Conservation (phyloP, 2,888 invertebrate genomes). For the Acrobasis repandana region DNA sequence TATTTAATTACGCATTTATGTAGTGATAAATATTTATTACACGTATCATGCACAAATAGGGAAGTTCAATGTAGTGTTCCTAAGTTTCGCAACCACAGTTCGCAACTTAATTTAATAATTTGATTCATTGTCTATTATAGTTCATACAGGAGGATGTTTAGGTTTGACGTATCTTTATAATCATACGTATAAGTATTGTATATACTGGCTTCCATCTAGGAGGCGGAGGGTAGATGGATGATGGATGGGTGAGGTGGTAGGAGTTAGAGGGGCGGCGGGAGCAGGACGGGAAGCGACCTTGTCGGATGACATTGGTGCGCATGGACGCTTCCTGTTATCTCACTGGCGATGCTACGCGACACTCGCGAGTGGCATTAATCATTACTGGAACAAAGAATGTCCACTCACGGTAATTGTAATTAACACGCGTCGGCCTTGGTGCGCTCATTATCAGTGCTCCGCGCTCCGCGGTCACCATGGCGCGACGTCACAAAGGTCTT, state of each 20-base stretch:
- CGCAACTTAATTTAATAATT: neutral
- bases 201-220: slow-evolving; percentile 4
- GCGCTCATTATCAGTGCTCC: slow-evolving; percentile 62
- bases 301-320: slow-evolving; percentile 71
- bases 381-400: slow-evolving; percentile 82
- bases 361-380: slow-evolving; percentile 76
- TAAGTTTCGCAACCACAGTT: no score
- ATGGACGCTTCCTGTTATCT: slow-evolving; percentile 80
- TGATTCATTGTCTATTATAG: neutral
- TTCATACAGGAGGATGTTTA: neutral
- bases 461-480: slow-evolving; percentile 62
- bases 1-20: slow-evolving; percentile 9
- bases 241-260: slow-evolving; percentile 33
- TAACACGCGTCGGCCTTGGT: slow-evolving; percentile 71
- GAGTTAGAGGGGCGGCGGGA: slow-evolving; percentile 22
- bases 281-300: slow-evolving; percentile 54
- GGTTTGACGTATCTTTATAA: no score
- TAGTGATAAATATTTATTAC: neutral
- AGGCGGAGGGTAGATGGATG: slow-evolving; percentile 27
- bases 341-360: slow-evolving; percentile 72
- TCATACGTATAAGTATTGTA: neutral
- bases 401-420: slow-evolving; percentile 82
- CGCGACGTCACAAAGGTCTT: slow-evolving; percentile 70
- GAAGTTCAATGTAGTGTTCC: neutral
- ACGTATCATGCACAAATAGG: neutral